Evolutionary conservation across 2,888 invertebrate species (phyloP).

Genomic region (Allygus modestus): DNA sequence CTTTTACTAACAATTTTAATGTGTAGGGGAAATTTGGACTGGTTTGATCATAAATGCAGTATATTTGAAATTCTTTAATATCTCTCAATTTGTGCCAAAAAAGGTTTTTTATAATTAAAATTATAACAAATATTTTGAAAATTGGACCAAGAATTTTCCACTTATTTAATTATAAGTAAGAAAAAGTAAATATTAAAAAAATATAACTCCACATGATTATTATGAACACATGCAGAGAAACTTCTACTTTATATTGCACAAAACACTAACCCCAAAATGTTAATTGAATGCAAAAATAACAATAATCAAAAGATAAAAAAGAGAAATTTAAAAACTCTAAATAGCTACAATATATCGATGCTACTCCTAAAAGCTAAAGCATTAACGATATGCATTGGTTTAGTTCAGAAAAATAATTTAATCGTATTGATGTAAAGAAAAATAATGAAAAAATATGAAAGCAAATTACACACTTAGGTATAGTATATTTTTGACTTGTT

Average conservation of each 20-base stretch:
- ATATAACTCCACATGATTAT: slow-evolving; percentile 31
- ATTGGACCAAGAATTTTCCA: not conserved
- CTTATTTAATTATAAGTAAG: not conserved
- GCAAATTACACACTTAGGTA: not conserved
- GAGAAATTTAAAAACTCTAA: slow-evolving; percentile 27
- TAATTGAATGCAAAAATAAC: slow-evolving; percentile 12
- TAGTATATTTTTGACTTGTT: not conserved
- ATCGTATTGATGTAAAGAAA: not conserved
- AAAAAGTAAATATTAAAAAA: not conserved
- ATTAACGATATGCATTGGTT: slow-evolving; percentile 11
- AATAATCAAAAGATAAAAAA: slow-evolving; percentile 10
- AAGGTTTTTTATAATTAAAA: too few species aligned
- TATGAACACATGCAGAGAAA: slow-evolving; percentile 26
- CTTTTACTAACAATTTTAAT: too few species aligned
- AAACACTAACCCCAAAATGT: slow-evolving; percentile 38
- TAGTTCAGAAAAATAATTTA: not conserved
- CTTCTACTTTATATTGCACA: slow-evolving; percentile 25
- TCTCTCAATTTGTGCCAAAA: too few species aligned
- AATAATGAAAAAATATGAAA: not conserved
- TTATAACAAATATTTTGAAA: not conserved
- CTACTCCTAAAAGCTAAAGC: slow-evolving; percentile 38
- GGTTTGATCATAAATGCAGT: too few species aligned
- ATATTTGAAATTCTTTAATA: too few species aligned
- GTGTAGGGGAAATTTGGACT: too few species aligned
- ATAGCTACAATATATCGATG: slow-evolving; percentile 22